Base-by-base conservation (phyloP, 92 coral and sea anemone species). In the Epizoanthus scotinus region DNA sequence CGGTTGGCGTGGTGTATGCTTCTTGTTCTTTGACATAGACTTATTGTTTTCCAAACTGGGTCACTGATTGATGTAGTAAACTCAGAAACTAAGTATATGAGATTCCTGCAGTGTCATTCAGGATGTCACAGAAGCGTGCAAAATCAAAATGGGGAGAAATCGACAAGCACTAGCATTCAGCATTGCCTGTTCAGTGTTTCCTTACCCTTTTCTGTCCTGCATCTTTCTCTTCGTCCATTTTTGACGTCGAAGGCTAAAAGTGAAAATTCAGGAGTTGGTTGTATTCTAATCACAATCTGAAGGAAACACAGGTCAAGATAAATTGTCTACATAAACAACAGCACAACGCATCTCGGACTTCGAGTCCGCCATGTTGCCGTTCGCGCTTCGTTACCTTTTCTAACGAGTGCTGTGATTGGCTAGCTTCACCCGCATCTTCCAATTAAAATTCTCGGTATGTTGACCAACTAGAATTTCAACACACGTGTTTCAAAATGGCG, bases 401-500 rank as follows among this genome's bases (percentile, higher is more conserved):
- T 75, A 40, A 24, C 13, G 61, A 75, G 67, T 7, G n/a, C 38
- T 60, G 53, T 60, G 52, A 75, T 75, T 75, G 81, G 81, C 26
- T 20, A 60, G 15, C 4, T 38, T 19, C 14, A 21, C 15, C 15
- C 13, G 8, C 40, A 22, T 22, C 17, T 58, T 19, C 81, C 81
- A 75, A 75, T 75, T 22, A 34, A 19, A 57, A 58, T 24, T n/a
- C 22, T 19, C 14, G 56, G 59, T 75, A 58, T 75, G 50, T 75
- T 59, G 5, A 6, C 21, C 25, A 21, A 5, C 36, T 42, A 26
- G 15, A 26, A 3, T 38, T 24, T 1, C 57, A 57, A 59, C 81
- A 36, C 87, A 87, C 88, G 87, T 83, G 77, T 79, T 84, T 52
- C 87, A 88, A 88, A 66, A 88, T 88, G 91, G 88, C 91, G 85